Evolutionary conservation across 2,113 vertebrate genomes (phyloP), one percentile per base, ranked within the genome.

Genomic region (Megaceryle maxima): DNA sequence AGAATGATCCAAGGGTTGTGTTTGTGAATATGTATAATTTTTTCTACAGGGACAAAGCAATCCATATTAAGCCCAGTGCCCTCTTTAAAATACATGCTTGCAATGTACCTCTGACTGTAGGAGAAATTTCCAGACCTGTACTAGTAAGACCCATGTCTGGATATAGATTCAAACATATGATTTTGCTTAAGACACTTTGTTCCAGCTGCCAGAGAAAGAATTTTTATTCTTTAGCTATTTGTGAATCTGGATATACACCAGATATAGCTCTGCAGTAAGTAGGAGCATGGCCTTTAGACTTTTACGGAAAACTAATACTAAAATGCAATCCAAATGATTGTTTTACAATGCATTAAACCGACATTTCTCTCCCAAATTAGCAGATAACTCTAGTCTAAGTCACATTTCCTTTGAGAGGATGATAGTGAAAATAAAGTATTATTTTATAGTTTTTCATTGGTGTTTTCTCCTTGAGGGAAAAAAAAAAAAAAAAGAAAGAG

Each of bases 141-240:
- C 64, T 81, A 80, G 68, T 94, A 94, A 94, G 90, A 93, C 24
- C 72, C 73, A 29, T 92, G 92, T 96, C 96, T 96, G 96, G 76
- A 92, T 75, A 73, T 90, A 94, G 79, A 83, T 67, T 94, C 93
- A 87, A 95, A 94, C 96, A 96, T 83, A 90, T 92, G 96, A 97
- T 92, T 97, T 96, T 96, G 90, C 79, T 97, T 97, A 96, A 94
- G 64, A 90, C 44, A 90, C 95, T 97, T 96, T 96, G 85, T 96
- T 95, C 60, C 96, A 93, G 92, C 79, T 95, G 96, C 96, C 95
- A 96, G 78, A 77, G 79, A 97, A 93, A 79, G 80, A 94, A 93
- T 86, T 96, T 90, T 90, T 95, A 92, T 92, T 94, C 90, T 90
- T 94, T 60, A 76, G 91, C 75, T 97, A 62, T 96, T 96, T 95